Evolutionary conservation across 92 coral and sea anemone species (phyloP), one percentile per base, ranked within the genome.

Genomic region (Galaxea fascicularis): DNA sequence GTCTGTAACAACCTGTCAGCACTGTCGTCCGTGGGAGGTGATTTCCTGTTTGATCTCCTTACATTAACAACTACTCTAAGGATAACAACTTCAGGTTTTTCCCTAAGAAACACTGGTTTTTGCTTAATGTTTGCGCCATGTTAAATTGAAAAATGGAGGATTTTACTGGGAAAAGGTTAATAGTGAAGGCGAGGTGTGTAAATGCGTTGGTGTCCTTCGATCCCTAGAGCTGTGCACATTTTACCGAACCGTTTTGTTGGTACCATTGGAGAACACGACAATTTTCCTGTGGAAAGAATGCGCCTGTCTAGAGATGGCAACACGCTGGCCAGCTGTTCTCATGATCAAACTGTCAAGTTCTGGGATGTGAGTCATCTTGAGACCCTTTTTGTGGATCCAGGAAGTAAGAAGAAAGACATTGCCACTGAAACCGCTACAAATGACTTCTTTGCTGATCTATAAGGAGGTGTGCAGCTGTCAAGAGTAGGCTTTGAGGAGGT

Each of bases 211-310:
- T 46, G 14, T 71, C 58, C 17, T 82, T 39, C 10, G 9, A 17
- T 39, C 41, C 44, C 53, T 87, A 96, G 98, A 89, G 98, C 98
- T 31, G 98, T 96, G 22, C 92, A 95, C 51, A 94, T 96, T 86
- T 91, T 96, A 27, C 98, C 98, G 18, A 96, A 96, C 82, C 94
- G 94, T 51, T 85, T 96, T 59, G 82, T 96, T 54, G 98, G 95
- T 22, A 94, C 98, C 35, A 91, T 96, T 51, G 98, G 98, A 25
- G 98, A 94, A 62, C 98, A 96, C 72, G 89, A 90, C 11, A 98
- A 96, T 72, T 96, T 96, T 79, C 98, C 98, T 0, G 93, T 96
- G 44, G 98, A 96, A 74, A 91, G 95, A 91, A 84, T 96, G 73
- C 93, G 98, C 57, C 77, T 94, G 54, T 96, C 98, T 4, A 88